Conservation (phyloP, 2,888 invertebrate species). For the Punctoribates punctum region DNA sequence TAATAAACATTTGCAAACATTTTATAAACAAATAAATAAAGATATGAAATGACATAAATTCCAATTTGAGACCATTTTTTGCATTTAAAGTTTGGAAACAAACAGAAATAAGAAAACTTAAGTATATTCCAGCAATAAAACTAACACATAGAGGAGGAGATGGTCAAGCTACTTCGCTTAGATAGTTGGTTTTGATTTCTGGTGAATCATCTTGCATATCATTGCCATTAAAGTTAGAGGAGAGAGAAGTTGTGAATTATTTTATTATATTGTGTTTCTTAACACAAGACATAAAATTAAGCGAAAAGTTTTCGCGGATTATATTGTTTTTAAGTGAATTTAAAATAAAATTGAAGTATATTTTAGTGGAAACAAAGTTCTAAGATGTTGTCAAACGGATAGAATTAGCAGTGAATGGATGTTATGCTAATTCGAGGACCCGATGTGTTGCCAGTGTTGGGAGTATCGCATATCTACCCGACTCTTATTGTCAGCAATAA, state of each 20-base stretch:
- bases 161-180: too few relatives aligned
- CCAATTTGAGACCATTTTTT: too few relatives aligned
- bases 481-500: not conserved
- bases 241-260: slow-evolving; percentile 9
- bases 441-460: not conserved
- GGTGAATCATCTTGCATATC: too few relatives aligned
- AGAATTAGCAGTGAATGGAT: slow-evolving; percentile 21
- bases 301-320: not conserved
- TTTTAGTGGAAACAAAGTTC: slow-evolving; percentile 21
- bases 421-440: slow-evolving; percentile 23
- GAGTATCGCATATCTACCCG: slow-evolving; percentile 18
- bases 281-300: slow-evolving; percentile 1
- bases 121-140: too few relatives aligned
- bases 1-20: not conserved
- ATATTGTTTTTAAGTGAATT: slow-evolving; percentile 15
- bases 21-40: not conserved
- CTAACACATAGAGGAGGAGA: too few relatives aligned
- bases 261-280: slow-evolving; percentile 26
- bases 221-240: not conserved
- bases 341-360: slow-evolving; percentile 14
- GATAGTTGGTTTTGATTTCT: too few relatives aligned
- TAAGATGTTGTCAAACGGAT: slow-evolving; percentile 13
- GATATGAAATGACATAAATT: too few relatives aligned
- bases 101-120: too few relatives aligned
- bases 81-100: too few relatives aligned